These are phyloP conservation scores for Tauraco erythrolophus DNA, from an alignment of 2,113 vertebrate genomes.

Conservation along the genomic window DNA sequence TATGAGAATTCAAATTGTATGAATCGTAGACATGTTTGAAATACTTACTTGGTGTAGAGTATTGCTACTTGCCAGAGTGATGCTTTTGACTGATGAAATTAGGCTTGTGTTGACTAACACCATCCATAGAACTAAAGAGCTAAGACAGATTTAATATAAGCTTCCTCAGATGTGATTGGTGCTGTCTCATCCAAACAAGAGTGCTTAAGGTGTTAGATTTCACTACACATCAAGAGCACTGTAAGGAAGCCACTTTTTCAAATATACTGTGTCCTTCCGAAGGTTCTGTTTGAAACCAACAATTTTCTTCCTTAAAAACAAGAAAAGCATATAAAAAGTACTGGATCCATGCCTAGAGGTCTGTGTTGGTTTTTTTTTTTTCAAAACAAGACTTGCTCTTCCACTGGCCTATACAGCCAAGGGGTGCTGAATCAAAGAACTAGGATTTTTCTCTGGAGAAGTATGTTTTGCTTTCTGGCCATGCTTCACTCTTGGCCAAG, in stretches of 20 bases:
- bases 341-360: not conserved
- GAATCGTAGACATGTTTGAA: not conserved
- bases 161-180: not conserved
- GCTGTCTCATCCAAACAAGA: not conserved
- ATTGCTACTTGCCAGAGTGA: not conserved
- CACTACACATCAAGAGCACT: not conserved
- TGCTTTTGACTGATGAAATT: not conserved
- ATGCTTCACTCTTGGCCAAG: not conserved
- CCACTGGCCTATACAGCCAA: not conserved
- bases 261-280: not conserved
- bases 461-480: not conserved
- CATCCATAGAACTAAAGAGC: not conserved
- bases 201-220: not conserved
- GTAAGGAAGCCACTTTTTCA: not conserved
- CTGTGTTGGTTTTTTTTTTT: rapidly evolving
- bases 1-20: not conserved
- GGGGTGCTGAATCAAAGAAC: not conserved
- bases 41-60: not conserved
- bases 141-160: not conserved
- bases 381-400: not conserved
- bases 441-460: not conserved
- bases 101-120: not conserved
- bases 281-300: not conserved
- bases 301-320: not conserved
- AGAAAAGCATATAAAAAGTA: not conserved